Evolutionary conservation across 2,113 vertebrate species (phyloP).

Genomic region (Callipepla californica): DNA sequence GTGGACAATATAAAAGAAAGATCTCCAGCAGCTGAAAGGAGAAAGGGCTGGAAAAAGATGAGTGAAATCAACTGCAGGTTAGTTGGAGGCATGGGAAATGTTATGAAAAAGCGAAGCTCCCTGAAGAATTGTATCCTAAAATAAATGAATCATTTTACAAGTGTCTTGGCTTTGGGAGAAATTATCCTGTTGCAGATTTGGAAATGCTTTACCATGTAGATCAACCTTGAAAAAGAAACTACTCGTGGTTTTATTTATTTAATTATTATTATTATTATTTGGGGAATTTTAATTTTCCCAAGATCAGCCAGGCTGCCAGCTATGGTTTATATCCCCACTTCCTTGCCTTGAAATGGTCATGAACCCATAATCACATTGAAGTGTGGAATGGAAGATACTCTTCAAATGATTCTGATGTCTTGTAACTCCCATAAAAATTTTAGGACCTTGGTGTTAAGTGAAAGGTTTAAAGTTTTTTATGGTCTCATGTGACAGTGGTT

Average conservation of each 20-base stretch:
- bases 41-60: neutral
- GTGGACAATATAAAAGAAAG: neutral
- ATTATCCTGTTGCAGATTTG: neutral
- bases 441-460: neutral
- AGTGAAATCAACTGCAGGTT: neutral
- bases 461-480: neutral
- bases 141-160: neutral
- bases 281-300: neutral
- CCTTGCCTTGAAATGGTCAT: neutral
- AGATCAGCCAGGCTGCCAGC: neutral
- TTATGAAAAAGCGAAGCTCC: neutral
- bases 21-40: neutral
- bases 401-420: neutral
- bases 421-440: neutral
- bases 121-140: neutral
- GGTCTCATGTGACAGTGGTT: neutral
- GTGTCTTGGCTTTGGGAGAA: neutral
- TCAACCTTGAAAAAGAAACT: neutral
- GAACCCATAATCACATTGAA: neutral
- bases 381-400: neutral
- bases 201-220: neutral
- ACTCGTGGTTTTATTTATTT: neutral
- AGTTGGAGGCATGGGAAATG: neutral
- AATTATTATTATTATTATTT: neutral
- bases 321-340: neutral